Conservation (phyloP, 2,797 vertebrate species). For the Anisognathus igniventris region DNA sequence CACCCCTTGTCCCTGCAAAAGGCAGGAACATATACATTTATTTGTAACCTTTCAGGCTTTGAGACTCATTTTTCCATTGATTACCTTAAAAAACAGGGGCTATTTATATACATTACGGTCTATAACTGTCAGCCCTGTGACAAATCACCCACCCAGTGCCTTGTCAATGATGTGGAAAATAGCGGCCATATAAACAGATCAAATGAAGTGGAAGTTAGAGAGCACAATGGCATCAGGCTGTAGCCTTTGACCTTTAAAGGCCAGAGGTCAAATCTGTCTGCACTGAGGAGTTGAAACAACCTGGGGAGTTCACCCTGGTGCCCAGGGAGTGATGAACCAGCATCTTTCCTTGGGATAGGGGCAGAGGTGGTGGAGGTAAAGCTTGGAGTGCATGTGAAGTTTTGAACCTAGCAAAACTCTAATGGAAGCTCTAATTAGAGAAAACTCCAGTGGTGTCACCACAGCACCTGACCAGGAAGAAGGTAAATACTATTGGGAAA, state of each 20-base stretch:
- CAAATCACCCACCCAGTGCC: conserved; percentile 10
- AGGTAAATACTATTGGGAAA: not conserved
- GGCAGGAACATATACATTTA: not conserved
- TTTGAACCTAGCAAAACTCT: not conserved
- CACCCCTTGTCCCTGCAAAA: not conserved
- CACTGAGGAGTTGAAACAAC: fast-evolving
- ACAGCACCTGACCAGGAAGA: not conserved
- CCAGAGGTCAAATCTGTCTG: conserved; percentile 11
- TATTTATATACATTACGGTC: conserved; percentile 16
- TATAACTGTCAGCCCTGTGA: conserved; percentile 39
- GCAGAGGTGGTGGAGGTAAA: not conserved
- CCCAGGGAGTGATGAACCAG: not conserved
- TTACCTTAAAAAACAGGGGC: conserved; percentile 3
- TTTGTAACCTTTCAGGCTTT: not conserved
- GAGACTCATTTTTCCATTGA: conserved; percentile 32
- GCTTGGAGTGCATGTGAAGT: not conserved
- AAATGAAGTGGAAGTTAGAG: conserved; percentile 29
- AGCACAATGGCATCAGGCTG: not conserved
- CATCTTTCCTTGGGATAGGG: not conserved
- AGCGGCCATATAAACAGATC: conserved; percentile 38
- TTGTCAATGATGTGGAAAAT: conserved; percentile 56
- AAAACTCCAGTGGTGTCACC: not conserved
- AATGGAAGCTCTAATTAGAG: not conserved
- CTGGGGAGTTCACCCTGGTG: not conserved
- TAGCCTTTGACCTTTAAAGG: conserved; percentile 5